These are phyloP conservation scores for Macropodus opercularis DNA, from an alignment of 2,797 vertebrate species.

Conservation along the genomic window DNA sequence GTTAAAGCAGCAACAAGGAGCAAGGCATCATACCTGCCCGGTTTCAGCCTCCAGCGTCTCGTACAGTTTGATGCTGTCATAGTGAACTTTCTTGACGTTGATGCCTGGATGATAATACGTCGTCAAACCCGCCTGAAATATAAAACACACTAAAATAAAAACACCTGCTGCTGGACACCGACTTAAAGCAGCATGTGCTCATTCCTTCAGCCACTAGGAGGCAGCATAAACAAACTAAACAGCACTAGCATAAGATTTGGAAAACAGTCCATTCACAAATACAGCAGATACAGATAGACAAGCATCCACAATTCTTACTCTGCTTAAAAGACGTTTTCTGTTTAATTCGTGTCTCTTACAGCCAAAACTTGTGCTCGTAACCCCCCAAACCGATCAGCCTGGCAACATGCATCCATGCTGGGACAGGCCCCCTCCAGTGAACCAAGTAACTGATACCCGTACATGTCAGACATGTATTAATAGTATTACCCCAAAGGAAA, in stretches of 20 bases:
- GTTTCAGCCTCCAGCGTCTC: constrained; percentile 94
- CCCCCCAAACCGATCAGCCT: not conserved
- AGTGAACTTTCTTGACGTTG: constrained; percentile 97
- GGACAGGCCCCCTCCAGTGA: not conserved
- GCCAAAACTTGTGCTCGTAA: not conserved
- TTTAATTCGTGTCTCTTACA: not conserved
- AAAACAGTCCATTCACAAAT: too few relatives aligned
- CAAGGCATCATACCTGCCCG: constrained; percentile 85
- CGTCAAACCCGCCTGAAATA: constrained; percentile 91
- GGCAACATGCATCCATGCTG: constrained; percentile 1
- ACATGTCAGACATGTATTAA: constrained; percentile 38
- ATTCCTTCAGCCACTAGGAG: not conserved
- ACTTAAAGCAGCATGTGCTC: not conserved
- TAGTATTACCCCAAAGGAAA: constrained; percentile 31
- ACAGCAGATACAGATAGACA: too few relatives aligned
- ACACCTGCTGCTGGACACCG: not conserved
- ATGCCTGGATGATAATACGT: constrained; percentile 98
- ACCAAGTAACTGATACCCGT: constrained; percentile 11
- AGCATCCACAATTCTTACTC: too few relatives aligned
- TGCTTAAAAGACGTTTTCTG: not conserved
- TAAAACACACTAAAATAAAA: not conserved
- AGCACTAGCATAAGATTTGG: too few relatives aligned
- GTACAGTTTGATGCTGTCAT: constrained; percentile 94
- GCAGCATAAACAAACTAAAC: not conserved
- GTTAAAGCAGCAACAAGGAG: not conserved